These are phyloP conservation scores for Spizaetus ornatus DNA, from an alignment of 2,113 vertebrate species.

Conservation along the genomic window DNA sequence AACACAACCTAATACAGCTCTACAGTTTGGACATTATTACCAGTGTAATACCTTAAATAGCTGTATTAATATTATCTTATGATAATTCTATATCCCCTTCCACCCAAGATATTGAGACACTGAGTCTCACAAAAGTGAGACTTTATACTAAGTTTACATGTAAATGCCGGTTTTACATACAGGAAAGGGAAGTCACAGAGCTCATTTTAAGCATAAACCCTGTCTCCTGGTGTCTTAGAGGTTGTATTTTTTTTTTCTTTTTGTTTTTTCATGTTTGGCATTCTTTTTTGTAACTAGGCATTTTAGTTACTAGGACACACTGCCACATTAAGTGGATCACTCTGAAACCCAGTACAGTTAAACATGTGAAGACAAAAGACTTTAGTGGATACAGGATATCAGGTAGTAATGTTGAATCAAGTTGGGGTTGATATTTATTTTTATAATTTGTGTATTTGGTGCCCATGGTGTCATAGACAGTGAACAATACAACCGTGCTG, in stretches of 20 bases:
- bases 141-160: neutral
- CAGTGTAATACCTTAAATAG: too few relatives aligned
- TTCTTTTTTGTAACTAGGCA: too few relatives aligned
- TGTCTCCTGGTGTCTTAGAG: neutral
- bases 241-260: accelerated
- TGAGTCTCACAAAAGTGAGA: neutral
- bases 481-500: neutral
- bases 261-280: neutral
- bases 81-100: neutral
- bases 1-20: neutral
- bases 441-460: neutral
- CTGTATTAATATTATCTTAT: neutral
- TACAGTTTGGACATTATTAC: neutral
- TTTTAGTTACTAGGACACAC: too few relatives aligned
- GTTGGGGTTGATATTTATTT: neutral
- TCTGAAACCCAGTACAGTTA: neutral
- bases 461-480: neutral
- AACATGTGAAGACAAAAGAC: neutral
- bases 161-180: neutral
- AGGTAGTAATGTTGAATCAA: neutral
- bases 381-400: neutral
- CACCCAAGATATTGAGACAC: neutral
- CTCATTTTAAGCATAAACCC: neutral
- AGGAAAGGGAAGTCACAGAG: neutral
- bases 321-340: neutral